A percentile compares a stretch with the other conserved stretches of the same genome.
Conservation (phyloP, 2,797 vertebrate genomes). For the Benthosema pterotum region DNA sequence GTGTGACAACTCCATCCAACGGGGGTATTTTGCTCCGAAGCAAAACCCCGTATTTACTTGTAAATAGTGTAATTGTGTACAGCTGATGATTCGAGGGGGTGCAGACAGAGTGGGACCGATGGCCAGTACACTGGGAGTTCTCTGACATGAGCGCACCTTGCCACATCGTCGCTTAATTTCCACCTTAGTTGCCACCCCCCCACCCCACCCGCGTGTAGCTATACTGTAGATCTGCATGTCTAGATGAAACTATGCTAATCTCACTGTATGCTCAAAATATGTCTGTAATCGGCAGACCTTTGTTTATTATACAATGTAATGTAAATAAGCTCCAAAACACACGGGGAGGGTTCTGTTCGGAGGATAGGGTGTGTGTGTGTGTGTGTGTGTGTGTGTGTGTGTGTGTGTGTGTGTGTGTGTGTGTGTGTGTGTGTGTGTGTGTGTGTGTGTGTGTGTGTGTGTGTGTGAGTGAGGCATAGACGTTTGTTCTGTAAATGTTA, state of each 20-base stretch:
- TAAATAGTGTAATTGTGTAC: slow-evolving; percentile 89
- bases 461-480: slow-evolving; percentile 27
- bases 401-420: slow-evolving; percentile 26
- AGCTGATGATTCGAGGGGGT: slow-evolving; percentile 84
- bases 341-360: slow-evolving; percentile 47
- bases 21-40: slow-evolving; percentile 58
- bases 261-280: slow-evolving; percentile 81
- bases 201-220: slow-evolving; percentile 87
- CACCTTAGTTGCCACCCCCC: slow-evolving; percentile 85
- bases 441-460: slow-evolving; percentile 19
- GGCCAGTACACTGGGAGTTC: slow-evolving; percentile 90
- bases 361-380: slow-evolving; percentile 30
- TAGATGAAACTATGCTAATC: slow-evolving; percentile 81
- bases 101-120: slow-evolving; percentile 88
- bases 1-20: slow-evolving; percentile 69
- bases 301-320: slow-evolving; percentile 77
- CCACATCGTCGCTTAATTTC: slow-evolving; percentile 83
- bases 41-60: slow-evolving; percentile 68
- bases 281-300: slow-evolving; percentile 69
- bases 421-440: slow-evolving; percentile 22
- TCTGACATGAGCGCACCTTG: slow-evolving; percentile 83
- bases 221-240: slow-evolving; percentile 93
- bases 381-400: slow-evolving; percentile 2
- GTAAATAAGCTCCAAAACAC: slow-evolving; percentile 57
- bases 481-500: slow-evolving; percentile 46